Conservation (phyloP, 2,113 vertebrate species). For the Chloropsis cyanopogon region DNA sequence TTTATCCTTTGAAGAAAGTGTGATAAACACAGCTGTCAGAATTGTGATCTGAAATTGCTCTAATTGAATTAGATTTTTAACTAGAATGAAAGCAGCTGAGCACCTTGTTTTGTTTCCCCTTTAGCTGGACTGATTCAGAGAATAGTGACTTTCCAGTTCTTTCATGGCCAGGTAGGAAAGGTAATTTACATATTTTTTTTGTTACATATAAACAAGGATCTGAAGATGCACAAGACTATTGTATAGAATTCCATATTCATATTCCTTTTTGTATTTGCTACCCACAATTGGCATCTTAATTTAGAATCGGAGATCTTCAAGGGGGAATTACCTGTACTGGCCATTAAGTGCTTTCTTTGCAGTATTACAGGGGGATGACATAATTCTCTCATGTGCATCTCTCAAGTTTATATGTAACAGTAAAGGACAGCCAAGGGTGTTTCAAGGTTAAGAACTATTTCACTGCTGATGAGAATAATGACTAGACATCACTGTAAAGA, state of each 20-base stretch:
- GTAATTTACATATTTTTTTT: too few species aligned
- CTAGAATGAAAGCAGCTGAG: constrained; percentile 47
- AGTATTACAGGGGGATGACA: neutral
- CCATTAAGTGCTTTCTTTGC: neutral
- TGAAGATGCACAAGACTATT: neutral
- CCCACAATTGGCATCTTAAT: neutral
- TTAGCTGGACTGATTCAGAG: neutral
- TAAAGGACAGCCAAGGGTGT: neutral
- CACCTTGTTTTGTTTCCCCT: constrained; percentile 37
- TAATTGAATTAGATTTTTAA: constrained; percentile 71
- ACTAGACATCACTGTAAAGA: neutral
- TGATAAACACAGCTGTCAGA: constrained; percentile 74
- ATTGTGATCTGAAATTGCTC: constrained; percentile 62
- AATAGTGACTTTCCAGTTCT: neutral
- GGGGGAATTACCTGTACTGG: neutral
- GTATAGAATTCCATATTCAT: neutral
- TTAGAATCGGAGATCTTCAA: neutral
- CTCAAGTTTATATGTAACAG: neutral
- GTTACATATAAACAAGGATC: neutral
- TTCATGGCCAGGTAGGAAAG: neutral
- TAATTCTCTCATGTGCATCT: neutral
- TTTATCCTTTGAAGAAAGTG: constrained; percentile 52
- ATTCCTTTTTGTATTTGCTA: neutral
- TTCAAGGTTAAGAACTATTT: neutral
- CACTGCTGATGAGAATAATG: neutral